Percentiles rank a stretch among this genome's conserved stretches.
These are phyloP conservation scores for Melieria crassipennis DNA, from an alignment of 2,888 invertebrate species.

Conservation along the genomic window DNA sequence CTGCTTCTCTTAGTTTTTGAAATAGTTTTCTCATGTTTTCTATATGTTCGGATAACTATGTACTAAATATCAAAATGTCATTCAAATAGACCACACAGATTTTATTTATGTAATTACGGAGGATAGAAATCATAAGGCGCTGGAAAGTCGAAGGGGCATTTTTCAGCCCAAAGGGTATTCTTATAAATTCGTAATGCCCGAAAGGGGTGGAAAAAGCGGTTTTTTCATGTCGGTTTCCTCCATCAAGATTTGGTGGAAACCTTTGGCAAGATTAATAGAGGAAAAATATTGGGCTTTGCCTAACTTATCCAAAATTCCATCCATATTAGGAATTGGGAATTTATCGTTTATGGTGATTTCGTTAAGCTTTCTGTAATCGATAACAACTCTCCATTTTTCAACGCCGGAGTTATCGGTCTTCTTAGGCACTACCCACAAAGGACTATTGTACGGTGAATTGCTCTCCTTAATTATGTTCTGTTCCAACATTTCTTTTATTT, in stretches of 20 bases:
- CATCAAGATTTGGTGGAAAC: slow-evolving; percentile 10
- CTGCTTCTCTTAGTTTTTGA: neutral
- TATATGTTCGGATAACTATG: slow-evolving; percentile 22
- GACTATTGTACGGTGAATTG: neutral
- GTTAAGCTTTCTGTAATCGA: slow-evolving; percentile 17
- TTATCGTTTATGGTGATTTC: slow-evolving; percentile 16
- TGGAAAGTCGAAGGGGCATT: slow-evolving; percentile 13
- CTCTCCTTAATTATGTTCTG: neutral
- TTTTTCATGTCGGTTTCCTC: neutral
- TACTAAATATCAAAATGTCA: slow-evolving; percentile 20
- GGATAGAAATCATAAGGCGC: slow-evolving; percentile 14
- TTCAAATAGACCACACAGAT: slow-evolving; percentile 19
- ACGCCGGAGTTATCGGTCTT: slow-evolving; percentile 10
- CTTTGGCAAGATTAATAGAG: slow-evolving; percentile 16
- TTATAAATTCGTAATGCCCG: slow-evolving; percentile 10
- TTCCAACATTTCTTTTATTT: slow-evolving; percentile 19
- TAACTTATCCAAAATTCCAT: slow-evolving; percentile 3
- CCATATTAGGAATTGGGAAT: slow-evolving; percentile 1
- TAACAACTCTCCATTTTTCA: slow-evolving; percentile 6
- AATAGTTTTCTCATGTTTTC: slow-evolving; percentile 7
- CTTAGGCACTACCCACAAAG: neutral
- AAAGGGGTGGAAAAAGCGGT: too few species aligned
- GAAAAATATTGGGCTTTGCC: slow-evolving; percentile 13
- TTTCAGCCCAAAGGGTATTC: slow-evolving; percentile 11
- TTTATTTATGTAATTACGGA: slow-evolving; percentile 17